A percentile compares a stretch with the other conserved stretches of the same genome.
Evolutionary conservation across 2,797 vertebrate species (phyloP).

Genomic region (Epinephelus malabaricus): DNA sequence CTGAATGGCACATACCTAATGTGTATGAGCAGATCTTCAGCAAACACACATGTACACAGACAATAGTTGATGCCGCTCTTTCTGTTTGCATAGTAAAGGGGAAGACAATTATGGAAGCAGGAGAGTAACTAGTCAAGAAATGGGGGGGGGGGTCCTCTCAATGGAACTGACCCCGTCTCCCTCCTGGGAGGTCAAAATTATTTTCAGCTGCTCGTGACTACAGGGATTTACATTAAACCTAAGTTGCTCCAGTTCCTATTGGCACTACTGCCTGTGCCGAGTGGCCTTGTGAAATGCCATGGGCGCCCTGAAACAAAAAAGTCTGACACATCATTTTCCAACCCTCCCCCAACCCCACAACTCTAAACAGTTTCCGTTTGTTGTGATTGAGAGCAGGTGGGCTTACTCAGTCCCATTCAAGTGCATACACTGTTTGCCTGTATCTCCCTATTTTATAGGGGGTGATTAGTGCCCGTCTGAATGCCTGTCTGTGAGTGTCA

Average conservation of each 20-base stretch:
- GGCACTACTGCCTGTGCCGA: conserved; percentile 46
- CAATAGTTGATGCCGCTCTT: conserved; percentile 47
- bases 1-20: conserved; percentile 34
- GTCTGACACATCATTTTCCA: conserved; percentile 61
- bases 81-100: conserved; percentile 45
- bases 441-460: background rate
- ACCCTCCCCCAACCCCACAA: conserved; percentile 9
- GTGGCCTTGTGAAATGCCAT: conserved; percentile 68
- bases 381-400: conserved; percentile 74
- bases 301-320: conserved; percentile 63
- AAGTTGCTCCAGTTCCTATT: conserved; percentile 66
- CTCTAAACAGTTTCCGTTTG: conserved; percentile 59
- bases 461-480: conserved; percentile 31
- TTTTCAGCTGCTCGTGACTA: conserved; percentile 77
- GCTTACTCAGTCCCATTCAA: conserved; percentile 31
- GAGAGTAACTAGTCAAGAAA: conserved; percentile 34
- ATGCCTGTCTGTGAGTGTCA: conserved; percentile 9
- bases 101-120: conserved; percentile 22
- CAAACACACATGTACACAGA: conserved; percentile 30
- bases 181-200: conserved; percentile 72
- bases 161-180: conserved; percentile 24
- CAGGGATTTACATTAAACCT: conserved; percentile 79
- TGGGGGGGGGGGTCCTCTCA: conserved; percentile 41
- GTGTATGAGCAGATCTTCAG: conserved; percentile 31
- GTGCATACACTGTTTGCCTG: conserved; percentile 6